phyloP scores from a whole-genome alignment of 2,113 vertebrate species.

The Pterocles orientalis region DNA sequence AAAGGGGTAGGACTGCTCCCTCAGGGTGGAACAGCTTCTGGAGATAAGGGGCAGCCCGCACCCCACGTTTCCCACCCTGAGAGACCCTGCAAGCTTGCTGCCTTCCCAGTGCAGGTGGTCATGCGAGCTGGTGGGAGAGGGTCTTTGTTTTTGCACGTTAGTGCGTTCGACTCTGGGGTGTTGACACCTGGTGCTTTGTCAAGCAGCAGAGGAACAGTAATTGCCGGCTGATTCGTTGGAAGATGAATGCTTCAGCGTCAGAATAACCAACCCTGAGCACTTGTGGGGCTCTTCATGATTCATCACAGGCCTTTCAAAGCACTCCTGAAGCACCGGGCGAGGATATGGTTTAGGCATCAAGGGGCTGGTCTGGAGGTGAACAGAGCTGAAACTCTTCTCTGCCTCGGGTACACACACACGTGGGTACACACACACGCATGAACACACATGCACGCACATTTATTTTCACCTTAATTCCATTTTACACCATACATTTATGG shows the following conservation, averaged over 20 bases:
- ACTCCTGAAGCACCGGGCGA: background rate
- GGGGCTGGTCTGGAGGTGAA: background rate
- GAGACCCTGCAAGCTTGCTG: background rate
- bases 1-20: background rate
- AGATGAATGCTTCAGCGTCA: background rate
- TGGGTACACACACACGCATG: background rate
- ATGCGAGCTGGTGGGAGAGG: background rate
- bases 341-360: background rate
- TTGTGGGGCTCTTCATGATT: background rate
- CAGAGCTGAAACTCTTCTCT: background rate
- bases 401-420: background rate
- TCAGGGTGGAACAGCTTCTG: background rate
- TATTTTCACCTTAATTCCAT: background rate
- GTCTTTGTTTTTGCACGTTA: background rate
- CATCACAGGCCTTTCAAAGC: background rate
- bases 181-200: background rate
- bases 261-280: background rate
- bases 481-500: background rate
- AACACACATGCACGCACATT: accelerated
- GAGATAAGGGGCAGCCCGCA: background rate
- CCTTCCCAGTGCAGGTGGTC: background rate
- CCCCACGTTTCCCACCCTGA: background rate
- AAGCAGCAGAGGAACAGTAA: background rate
- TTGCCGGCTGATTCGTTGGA: background rate
- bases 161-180: background rate